These are phyloP conservation scores for Plemyria rubiginata DNA, from an alignment of 2,888 invertebrate genomes.

Conservation along the genomic window DNA sequence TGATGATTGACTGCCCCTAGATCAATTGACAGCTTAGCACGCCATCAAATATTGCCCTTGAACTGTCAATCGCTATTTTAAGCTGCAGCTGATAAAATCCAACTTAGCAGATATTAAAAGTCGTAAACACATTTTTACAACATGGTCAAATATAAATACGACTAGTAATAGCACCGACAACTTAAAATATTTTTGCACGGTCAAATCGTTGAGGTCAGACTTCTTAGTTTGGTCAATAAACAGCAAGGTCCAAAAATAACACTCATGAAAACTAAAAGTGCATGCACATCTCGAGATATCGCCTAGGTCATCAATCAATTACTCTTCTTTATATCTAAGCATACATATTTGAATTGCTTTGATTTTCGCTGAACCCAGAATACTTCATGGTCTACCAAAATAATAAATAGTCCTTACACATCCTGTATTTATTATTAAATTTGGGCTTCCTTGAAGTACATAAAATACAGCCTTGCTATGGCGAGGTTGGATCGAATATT, in stretches of 20 bases:
- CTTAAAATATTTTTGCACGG: slow-evolving; percentile 19
- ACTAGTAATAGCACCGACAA: neutral
- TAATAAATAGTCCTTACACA: neutral
- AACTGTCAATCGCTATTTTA: neutral
- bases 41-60: neutral
- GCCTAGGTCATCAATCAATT: too few species aligned
- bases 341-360: too few species aligned
- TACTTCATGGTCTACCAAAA: too few species aligned
- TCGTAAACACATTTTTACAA: slow-evolving; percentile 2
- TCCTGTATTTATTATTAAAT: slow-evolving; percentile 7
- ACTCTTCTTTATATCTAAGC: too few species aligned
- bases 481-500: slow-evolving; percentile 25
- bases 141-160: neutral
- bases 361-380: too few species aligned
- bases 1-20: too few species aligned
- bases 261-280: neutral
- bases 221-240: slow-evolving; percentile 5
- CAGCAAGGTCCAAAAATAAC: neutral
- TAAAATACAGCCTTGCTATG: slow-evolving; percentile 21
- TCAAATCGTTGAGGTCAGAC: slow-evolving; percentile 26
- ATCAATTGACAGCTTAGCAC: too few species aligned
- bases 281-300: too few species aligned
- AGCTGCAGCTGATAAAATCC: neutral
- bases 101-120: neutral
- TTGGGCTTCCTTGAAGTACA: slow-evolving; percentile 18